Base-by-base conservation (phyloP, 92 coral and sea anemone species). In the Bergia sp. region DNA sequence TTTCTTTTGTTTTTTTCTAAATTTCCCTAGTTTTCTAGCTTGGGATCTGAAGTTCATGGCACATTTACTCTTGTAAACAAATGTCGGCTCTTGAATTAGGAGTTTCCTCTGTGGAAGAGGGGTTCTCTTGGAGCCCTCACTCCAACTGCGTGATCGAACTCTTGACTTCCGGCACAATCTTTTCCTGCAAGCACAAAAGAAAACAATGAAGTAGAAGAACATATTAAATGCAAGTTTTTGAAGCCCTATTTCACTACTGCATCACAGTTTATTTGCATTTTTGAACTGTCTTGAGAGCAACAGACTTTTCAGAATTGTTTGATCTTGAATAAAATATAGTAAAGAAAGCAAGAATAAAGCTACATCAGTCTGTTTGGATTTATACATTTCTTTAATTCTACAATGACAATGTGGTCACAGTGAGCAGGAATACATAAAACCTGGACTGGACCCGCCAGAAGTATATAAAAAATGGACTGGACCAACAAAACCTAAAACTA, bases 21-120 rank as follows among this genome's bases (percentile, higher is more conserved):
- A 36, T 67, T 49, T 71, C 72, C 64, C 64, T 50, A 84, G 66
- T 44, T 72, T 69, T 55, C 64, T 84, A 29, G 79, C 43, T 18
- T 84, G 78, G 58, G 79, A 69, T 72, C 61, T 78, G 12, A 81
- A 58, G 82, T 80, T 77, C 15, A 40, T 79, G 16, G 67, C 3
- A 66, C 40, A 41, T 84, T 82, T 85, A 49, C 93, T 94, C 73
- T 90, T 96, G 92, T 94, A 97, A 50, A 93, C 88, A 78, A 97
- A 97, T 4, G 95, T 92, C 13, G 99, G 92, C 71, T 94, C 94
- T 81, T 90, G 91, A 58, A 97, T 88, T 29, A 97, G 90, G 74
- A 80, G 82, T 75, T 90, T 95, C 12, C 65, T 89, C 20, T 78
- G 91, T 39, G 80, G 80, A 41, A 73, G 82, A 16, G 80, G 91